These are phyloP conservation scores for Pangasius macronema DNA, from an alignment of 2,797 vertebrate genomes.

Conservation along the genomic window DNA sequence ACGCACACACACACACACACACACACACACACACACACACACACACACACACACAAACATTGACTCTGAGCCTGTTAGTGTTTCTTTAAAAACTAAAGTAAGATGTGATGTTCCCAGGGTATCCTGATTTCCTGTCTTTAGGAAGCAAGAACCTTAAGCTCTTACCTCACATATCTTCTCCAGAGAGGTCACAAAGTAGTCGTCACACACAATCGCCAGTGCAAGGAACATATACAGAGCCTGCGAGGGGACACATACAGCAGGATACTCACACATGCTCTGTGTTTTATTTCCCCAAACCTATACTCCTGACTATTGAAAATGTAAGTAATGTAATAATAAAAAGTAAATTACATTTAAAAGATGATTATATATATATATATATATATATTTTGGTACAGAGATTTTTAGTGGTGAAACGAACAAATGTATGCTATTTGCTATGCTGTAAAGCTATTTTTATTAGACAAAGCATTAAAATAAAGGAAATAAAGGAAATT, in stretches of 20 bases:
- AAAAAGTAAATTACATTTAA: background rate
- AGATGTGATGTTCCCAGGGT: background rate
- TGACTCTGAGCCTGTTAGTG: background rate
- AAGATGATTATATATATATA: background rate
- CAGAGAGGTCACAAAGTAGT: slow-evolving; percentile 96
- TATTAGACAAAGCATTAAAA: background rate
- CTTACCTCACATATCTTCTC: slow-evolving; percentile 98
- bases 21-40: slow-evolving; percentile 2
- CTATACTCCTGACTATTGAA: background rate
- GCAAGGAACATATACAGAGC: slow-evolving; percentile 98
- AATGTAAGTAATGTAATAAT: background rate
- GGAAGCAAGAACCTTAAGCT: background rate
- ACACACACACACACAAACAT: background rate
- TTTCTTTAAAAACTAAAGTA: background rate
- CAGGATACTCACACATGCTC: background rate
- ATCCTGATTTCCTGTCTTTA: background rate
- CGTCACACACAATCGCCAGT: slow-evolving; percentile 94
- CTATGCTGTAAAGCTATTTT: background rate
- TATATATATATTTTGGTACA: background rate
- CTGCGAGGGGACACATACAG: slow-evolving; percentile 65
- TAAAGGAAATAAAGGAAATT: background rate
- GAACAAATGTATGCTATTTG: background rate
- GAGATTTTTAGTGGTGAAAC: background rate
- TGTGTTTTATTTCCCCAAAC: background rate
- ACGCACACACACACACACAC: background rate